phyloP scores from a whole-genome alignment of 1,140 invertebrate genomes.

The Zaprionus davidi region DNA sequence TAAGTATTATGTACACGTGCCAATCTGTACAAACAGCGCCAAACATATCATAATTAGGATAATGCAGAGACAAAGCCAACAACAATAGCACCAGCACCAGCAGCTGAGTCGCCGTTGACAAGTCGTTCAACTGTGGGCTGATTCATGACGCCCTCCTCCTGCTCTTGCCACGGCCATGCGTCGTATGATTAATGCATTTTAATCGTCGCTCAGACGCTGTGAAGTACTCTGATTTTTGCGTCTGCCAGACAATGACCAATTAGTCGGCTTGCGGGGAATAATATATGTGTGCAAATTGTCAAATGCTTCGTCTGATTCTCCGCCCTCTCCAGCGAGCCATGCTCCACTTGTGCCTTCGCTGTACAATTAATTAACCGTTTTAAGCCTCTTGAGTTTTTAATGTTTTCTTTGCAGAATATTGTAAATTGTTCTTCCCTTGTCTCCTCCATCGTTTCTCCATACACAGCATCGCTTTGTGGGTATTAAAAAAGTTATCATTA shows the following conservation, averaged over 20 bases:
- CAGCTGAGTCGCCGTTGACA: conserved; percentile 35
- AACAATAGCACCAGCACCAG: conserved; percentile 4
- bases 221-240: conserved; percentile 25
- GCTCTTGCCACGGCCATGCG: conserved; percentile 29
- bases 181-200: conserved; percentile 68
- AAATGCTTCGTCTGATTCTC: not conserved
- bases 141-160: conserved; percentile 31
- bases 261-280: conserved; percentile 18
- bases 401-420: conserved; percentile 12
- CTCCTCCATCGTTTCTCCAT: not conserved
- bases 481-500: conserved; percentile 47
- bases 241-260: conserved; percentile 39
- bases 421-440: not conserved
- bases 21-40: conserved; percentile 35
- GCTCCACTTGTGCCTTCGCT: not conserved
- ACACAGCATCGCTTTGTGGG: conserved; percentile 25
- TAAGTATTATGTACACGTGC: conserved; percentile 34
- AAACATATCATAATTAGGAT: conserved; percentile 69
- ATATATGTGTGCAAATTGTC: conserved; percentile 19
- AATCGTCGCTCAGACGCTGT: conserved; percentile 24
- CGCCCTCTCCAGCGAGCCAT: not conserved
- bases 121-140: conserved; percentile 53
- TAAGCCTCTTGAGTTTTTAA: conserved; percentile 27
- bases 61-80: conserved; percentile 51
- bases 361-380: conserved; percentile 36